Base-by-base conservation (phyloP, 2,113 vertebrate species). In the Oncorhynchus clarkii region DNA sequence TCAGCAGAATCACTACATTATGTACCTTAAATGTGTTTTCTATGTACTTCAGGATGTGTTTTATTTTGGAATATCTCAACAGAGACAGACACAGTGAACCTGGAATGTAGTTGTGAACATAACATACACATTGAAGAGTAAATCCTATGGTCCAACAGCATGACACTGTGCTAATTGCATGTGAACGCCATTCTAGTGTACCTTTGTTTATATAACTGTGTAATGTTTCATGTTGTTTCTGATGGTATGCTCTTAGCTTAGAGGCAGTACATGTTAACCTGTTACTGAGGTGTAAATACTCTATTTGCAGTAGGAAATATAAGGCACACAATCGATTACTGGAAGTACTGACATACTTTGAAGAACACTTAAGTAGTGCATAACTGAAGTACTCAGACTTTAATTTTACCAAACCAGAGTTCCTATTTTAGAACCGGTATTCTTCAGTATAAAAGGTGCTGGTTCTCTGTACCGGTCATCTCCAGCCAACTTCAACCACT, bases 261-360 rank as follows among this genome's bases (percentile, higher is more conserved):
- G 39, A 45, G 39, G 39, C 39, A 45, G 39, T 3, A 11, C 88
- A 89, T 88, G 80, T 92, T 93, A 93, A 89, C 87, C 39, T 91
- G 78, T 86, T 89, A 90, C 89, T 90, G 89, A 92, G 91, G 81
- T 96, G 95, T 95, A 96, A 92, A 95, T 96, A 95, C 84, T 45
- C 39, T 11, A 45, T 45, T 45, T 45, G 3, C 39, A 45, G 39
- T 45, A 45, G 39, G 9, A 45, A 45, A 45, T 45, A 45, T 45
- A 45, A 45, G 39, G 89, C 90, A 89, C 89, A 92, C 7, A 92
- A 88, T 91, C 7, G 24, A 48, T 22, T 49, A 70, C 4, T 22
- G n/a, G 29, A 45, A 45, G 9, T 45, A 45, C 39, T 12, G 39
- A 45, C 39, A 12, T 45, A 45, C 39, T 45, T 45, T 45, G 9